Conservation (phyloP, 1,140 invertebrate genomes). For the Phenacoccus solenopsis region DNA sequence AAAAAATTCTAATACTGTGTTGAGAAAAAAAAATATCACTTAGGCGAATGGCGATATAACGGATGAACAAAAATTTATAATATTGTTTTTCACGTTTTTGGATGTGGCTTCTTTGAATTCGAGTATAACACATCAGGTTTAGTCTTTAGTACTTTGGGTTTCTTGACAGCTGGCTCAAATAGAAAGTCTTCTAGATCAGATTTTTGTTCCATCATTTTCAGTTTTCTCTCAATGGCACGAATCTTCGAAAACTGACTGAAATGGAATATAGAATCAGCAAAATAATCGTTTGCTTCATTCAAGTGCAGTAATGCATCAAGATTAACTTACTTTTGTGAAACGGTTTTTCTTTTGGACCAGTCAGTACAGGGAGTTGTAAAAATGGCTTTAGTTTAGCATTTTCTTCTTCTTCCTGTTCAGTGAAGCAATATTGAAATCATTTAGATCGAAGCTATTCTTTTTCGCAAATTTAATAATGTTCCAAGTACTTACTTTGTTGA, state of each 20-base stretch:
- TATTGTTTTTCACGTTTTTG: background rate
- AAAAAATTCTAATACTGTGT: too few species aligned
- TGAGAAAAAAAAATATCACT: too few species aligned
- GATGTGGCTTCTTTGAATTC: background rate
- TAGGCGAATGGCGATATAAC: too few species aligned
- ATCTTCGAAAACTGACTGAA: slow-evolving; percentile 61
- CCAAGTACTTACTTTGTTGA: slow-evolving; percentile 44
- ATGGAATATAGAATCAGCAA: slow-evolving; percentile 23
- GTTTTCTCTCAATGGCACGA: slow-evolving; percentile 73
- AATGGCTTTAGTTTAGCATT: background rate
- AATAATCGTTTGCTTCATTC: slow-evolving; percentile 7
- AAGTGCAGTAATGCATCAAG: background rate
- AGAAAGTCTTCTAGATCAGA: background rate
- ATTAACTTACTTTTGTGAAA: background rate
- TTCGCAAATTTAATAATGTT: slow-evolving; percentile 7
- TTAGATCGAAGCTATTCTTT: background rate
- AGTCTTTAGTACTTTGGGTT: background rate
- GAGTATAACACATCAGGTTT: background rate
- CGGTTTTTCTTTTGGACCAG: background rate
- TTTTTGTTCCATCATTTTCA: slow-evolving; percentile 57
- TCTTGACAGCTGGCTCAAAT: background rate
- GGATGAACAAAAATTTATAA: too few species aligned
- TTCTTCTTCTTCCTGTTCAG: background rate
- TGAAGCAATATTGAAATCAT: background rate
- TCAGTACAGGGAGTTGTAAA: background rate